A percentile compares a stretch with the other conserved stretches of the same genome.
phyloP scores from a whole-genome alignment of 2,797 vertebrate genomes.

The Botia kubotai region DNA sequence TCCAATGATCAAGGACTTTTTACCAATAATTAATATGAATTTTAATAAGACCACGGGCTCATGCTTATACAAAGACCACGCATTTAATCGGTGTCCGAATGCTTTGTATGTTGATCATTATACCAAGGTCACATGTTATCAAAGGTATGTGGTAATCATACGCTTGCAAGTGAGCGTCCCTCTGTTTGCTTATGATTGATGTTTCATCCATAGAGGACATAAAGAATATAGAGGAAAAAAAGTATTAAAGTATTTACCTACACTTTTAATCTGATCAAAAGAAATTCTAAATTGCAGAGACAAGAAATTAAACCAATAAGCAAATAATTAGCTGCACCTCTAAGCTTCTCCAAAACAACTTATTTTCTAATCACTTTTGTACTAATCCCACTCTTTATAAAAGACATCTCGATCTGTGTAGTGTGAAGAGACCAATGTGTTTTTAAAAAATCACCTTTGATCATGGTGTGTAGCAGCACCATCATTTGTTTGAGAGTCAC shows the following conservation, averaged over 20 bases:
- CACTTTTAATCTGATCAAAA: background rate
- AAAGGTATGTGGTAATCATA: constrained; percentile 29
- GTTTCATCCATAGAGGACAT: constrained; percentile 27
- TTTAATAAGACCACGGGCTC: background rate
- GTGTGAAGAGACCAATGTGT: background rate
- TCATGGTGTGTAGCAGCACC: background rate
- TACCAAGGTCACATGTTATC: constrained; percentile 43
- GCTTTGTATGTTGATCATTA: constrained; percentile 39
- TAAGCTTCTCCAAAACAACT: background rate
- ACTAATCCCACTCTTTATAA: background rate
- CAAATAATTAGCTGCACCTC: constrained; percentile 9
- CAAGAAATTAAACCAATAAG: constrained; percentile 9
- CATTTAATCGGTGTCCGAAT: constrained; percentile 2
- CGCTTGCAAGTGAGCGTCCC: constrained; percentile 18
- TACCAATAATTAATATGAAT: background rate
- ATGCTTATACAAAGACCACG: background rate
- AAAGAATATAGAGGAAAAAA: constrained; percentile 4
- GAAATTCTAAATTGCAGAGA: background rate
- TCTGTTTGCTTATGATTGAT: constrained; percentile 26
- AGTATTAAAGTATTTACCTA: constrained; percentile 1
- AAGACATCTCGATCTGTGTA: constrained; percentile 1
- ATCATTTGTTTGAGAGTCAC: constrained; percentile 7
- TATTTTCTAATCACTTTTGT: background rate
- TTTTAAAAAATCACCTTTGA: background rate
- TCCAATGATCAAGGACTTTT: constrained; percentile 6